Conservation (phyloP, 1,140 invertebrate genomes). For the Rhopalosiphum maidis region DNA sequence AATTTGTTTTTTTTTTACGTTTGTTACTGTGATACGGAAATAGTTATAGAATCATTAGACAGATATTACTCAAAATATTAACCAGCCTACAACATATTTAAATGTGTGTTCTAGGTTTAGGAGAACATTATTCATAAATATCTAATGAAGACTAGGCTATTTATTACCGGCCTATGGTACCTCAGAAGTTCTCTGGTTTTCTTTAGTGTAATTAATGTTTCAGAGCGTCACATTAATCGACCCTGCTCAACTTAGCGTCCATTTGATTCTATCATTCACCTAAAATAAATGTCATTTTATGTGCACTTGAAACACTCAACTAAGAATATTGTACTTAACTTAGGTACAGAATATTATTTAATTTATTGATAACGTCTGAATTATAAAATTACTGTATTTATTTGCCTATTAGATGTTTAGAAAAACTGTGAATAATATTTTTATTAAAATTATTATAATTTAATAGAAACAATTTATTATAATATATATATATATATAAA, state of each 20-base stretch:
- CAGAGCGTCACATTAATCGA: neutral
- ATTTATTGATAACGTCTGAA: neutral
- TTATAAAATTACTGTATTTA: neutral
- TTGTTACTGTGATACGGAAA: neutral
- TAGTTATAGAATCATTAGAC: neutral
- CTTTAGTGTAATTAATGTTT: constrained; percentile 13
- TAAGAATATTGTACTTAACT: neutral
- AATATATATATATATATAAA: too few relatives aligned
- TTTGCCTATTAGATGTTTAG: neutral
- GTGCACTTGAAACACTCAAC: neutral
- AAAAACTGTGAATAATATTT: neutral
- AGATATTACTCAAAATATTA: neutral
- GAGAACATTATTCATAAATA: constrained; percentile 16
- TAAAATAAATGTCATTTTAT: neutral
- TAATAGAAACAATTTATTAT: too few relatives aligned
- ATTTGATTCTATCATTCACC: neutral
- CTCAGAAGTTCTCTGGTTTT: neutral
- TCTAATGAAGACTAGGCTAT: constrained; percentile 16
- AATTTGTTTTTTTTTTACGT: neutral
- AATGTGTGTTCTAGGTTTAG: neutral
- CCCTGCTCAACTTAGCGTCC: neutral
- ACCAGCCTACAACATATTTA: neutral
- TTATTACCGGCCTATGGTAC: neutral
- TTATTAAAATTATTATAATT: neutral
- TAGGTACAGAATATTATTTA: neutral